These are phyloP conservation scores for Rambutsinella grinnellia DNA, from an alignment of 2,888 invertebrate genomes.

Conservation along the genomic window DNA sequence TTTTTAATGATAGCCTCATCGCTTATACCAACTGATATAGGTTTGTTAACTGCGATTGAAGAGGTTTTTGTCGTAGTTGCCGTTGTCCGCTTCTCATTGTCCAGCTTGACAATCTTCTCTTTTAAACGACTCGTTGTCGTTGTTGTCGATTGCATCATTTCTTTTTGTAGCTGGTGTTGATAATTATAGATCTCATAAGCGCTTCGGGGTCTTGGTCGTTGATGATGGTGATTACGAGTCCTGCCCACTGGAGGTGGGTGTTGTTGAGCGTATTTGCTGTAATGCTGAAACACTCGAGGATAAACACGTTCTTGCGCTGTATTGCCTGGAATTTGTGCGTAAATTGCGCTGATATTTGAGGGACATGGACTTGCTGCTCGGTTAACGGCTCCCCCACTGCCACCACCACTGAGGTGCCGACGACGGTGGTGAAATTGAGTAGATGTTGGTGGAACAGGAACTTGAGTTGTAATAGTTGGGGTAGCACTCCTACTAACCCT, in stretches of 20 bases:
- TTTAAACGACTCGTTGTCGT: no score
- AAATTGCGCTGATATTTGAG: constrained; percentile 21
- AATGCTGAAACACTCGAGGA: background rate
- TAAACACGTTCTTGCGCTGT: constrained; percentile 65
- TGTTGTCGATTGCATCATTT: background rate
- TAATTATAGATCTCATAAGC: background rate
- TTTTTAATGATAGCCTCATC: background rate
- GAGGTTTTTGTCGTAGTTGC: background rate
- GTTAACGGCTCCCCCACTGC: background rate
- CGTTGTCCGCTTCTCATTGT: background rate
- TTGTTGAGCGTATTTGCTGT: background rate
- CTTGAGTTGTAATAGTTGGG: background rate
- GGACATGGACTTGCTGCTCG: constrained; percentile 20
- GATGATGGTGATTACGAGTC: background rate
- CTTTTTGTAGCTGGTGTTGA: no score
- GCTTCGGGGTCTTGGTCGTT: background rate
- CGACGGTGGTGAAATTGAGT: background rate
- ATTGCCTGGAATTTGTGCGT: constrained; percentile 64
- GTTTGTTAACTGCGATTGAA: no score
- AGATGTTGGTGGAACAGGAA: background rate
- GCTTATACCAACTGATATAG: no score
- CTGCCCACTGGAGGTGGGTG: background rate
- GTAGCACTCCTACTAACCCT: background rate
- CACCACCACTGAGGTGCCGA: background rate
- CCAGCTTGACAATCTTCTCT: no score